These are phyloP conservation scores for Odocoileus virginianus DNA, from an alignment of 2,113 vertebrate genomes.

Conservation along the genomic window DNA sequence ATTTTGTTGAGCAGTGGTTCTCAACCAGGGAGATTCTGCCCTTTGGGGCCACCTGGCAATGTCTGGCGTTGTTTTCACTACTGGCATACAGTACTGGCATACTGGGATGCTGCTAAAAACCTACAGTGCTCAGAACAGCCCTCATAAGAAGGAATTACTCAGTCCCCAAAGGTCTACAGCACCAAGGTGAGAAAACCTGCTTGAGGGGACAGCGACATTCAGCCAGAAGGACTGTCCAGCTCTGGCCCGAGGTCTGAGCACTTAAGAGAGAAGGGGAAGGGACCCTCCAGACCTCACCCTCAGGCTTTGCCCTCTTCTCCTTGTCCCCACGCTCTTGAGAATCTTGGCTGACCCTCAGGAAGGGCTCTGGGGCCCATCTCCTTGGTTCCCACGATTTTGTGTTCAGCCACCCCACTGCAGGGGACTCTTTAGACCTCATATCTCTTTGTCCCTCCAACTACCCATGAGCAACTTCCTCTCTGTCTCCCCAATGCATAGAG, in stretches of 20 bases:
- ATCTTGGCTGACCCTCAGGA: neutral
- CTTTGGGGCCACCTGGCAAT: neutral
- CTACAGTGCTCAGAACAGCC: neutral
- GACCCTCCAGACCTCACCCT: neutral
- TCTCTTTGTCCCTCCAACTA: rapidly evolving
- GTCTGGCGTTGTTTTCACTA: neutral
- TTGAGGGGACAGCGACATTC: no score
- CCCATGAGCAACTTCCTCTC: neutral
- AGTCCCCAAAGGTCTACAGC: neutral
- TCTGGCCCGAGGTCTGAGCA: neutral
- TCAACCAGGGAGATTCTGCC: neutral
- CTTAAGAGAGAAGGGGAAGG: neutral
- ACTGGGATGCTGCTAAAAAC: neutral
- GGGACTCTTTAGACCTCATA: neutral
- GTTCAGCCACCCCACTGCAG: neutral
- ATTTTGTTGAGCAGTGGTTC: neutral
- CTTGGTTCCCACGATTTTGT: neutral
- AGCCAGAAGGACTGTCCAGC: neutral
- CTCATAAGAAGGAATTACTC: neutral
- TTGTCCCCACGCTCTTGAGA: neutral
- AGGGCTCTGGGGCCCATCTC: neutral
- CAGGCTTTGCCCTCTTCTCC: neutral
- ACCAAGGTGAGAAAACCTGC: neutral
- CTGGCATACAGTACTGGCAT: neutral
- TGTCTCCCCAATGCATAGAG: neutral